Evolutionary conservation across 2,888 invertebrate genomes (phyloP), one percentile per base, ranked within the genome.

Genomic region (Pycnomerus fuliginosus): DNA sequence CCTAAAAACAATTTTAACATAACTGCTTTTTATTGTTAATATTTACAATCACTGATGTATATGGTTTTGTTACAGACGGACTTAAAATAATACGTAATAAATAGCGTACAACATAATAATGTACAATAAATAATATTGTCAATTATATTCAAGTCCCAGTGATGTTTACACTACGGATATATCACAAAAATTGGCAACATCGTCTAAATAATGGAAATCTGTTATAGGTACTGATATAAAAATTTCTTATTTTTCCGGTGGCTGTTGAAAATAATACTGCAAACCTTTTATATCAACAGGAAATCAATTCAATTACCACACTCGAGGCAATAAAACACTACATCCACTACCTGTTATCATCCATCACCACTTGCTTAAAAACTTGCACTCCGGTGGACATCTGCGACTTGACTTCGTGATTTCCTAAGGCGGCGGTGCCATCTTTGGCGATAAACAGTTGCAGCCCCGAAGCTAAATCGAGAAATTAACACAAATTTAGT

Each of bases 391-490:
- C 84, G n/a, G 82, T 80, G 33, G 82, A 80, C 77, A 85, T 86
- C 72, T 83, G 83, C 42, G 84, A 84, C 62, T 89, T 87, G 52
- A 84, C 82, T 70, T 87, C 90, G 62, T 90, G 87, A 60, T 85
- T 85, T 55, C 91, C 90, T 56, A 93, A 77, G 35, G 90, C 87
- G 20, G 92, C 89, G 40, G 90, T 90, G 47, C 92, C 92, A 75
- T 93, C 92, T 71, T 90, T 88, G 42, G 86, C 85, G 57, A 95
- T 91, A 72, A 87, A 92, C 66, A 95, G 76, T 74, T 93, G 90
- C 60, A 95, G 80, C 2, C 94, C 94, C 32, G 90, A 86, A 61
- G 87, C 92, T 92, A 72, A 14, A 76, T 11, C 38, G 28, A 34
- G 2, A 25, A 28, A n/a, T n/a, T n/a, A n/a, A n/a, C n/a, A n/a